These are phyloP conservation scores for Sinelater perroti DNA, from an alignment of 2,888 invertebrate species.

Conservation along the genomic window DNA sequence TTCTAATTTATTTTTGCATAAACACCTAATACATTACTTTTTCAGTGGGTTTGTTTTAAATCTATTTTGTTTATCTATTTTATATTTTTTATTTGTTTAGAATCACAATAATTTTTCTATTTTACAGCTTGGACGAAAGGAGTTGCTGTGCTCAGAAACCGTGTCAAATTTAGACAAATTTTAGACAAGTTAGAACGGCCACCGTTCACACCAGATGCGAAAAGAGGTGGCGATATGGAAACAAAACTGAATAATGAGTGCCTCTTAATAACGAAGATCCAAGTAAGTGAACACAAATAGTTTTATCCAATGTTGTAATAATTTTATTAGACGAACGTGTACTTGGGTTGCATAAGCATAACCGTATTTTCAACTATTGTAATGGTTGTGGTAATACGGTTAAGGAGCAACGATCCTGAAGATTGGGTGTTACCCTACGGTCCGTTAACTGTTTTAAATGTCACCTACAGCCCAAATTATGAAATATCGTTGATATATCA, in stretches of 20 bases:
- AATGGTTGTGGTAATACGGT: background rate
- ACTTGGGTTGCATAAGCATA: background rate
- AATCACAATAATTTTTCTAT: no score
- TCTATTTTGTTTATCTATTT: no score
- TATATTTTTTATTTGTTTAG: no score
- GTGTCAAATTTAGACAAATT: background rate
- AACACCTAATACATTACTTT: no score
- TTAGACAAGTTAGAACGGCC: slow-evolving; percentile 2
- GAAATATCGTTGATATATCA: background rate
- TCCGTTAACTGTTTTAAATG: background rate
- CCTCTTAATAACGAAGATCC: slow-evolving; percentile 5
- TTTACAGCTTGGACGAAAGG: no score
- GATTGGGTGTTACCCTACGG: slow-evolving; percentile 26
- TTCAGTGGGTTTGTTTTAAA: no score
- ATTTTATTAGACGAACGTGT: background rate
- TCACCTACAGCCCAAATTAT: background rate
- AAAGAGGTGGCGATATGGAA: slow-evolving; percentile 17
- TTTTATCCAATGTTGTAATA: no score
- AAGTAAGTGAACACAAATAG: no score
- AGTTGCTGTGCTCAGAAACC: background rate
- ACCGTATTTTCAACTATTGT: background rate
- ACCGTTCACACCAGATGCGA: slow-evolving; percentile 4
- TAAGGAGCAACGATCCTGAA: slow-evolving; percentile 7
- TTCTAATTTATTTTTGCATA: no score
- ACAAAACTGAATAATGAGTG: slow-evolving; percentile 7